Evolutionary conservation across 2,888 invertebrate genomes (phyloP).

Genomic region (Nasonovia ribisnigri): DNA sequence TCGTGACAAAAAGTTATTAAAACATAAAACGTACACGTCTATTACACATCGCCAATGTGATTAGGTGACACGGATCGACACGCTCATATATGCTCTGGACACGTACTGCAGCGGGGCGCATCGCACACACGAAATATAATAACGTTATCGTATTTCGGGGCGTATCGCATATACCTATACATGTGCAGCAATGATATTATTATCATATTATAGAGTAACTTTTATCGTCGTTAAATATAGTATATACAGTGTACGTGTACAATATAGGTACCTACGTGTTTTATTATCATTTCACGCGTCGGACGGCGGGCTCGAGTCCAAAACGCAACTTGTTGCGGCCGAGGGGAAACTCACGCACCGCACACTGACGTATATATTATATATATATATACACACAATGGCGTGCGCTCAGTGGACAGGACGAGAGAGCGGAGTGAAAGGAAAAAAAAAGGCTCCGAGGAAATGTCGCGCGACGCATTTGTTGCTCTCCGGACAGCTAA

Average conservation of each 20-base stretch:
- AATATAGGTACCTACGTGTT: neutral
- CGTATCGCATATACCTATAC: neutral
- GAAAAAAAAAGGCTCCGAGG: neutral
- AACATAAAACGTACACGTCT: neutral
- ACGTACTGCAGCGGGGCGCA: neutral
- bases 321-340: constrained; percentile 53
- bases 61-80: neutral
- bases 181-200: neutral
- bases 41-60: neutral
- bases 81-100: neutral
- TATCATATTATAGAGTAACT: neutral
- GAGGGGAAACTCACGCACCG: neutral
- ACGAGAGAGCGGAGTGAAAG: neutral
- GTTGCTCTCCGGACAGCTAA: constrained; percentile 35
- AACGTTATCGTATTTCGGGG: neutral
- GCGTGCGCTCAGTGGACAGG: neutral
- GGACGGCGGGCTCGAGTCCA: constrained; percentile 43
- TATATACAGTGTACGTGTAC: neutral
- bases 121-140: neutral
- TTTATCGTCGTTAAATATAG: neutral
- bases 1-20: constrained; percentile 5
- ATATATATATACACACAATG: neutral
- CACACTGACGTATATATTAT: no score
- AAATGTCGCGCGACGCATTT: constrained; percentile 8
- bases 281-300: constrained; percentile 24